These are phyloP conservation scores for Troides helena DNA, from an alignment of 2,888 invertebrate genomes.

Conservation along the genomic window DNA sequence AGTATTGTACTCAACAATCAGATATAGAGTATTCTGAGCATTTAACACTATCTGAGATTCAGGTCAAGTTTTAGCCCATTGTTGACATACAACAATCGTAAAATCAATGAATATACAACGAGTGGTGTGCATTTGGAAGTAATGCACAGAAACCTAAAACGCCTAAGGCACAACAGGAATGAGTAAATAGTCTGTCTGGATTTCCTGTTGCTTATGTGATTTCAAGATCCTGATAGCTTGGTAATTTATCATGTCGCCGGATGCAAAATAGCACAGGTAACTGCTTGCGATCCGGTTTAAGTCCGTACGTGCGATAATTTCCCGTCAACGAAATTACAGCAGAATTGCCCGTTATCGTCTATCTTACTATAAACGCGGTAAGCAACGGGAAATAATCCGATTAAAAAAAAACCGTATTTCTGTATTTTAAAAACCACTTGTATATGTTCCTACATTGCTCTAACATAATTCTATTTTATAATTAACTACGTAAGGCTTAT, in stretches of 20 bases:
- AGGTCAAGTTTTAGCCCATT: too few species aligned
- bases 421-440: not conserved
- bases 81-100: too few species aligned
- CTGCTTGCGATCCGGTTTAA: constrained; percentile 44
- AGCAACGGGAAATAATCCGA: constrained; percentile 13
- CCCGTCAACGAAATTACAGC: constrained; percentile 50
- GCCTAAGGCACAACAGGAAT: constrained; percentile 20
- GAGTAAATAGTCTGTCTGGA: constrained; percentile 27
- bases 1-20: too few species aligned
- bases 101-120: not conserved
- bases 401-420: not conserved
- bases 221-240: constrained; percentile 26
- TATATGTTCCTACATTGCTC: too few species aligned
- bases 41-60: too few species aligned
- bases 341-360: constrained; percentile 34
- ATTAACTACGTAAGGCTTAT: too few species aligned
- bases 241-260: constrained; percentile 45
- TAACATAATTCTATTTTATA: too few species aligned
- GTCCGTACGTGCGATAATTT: constrained; percentile 48
- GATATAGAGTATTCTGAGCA: too few species aligned
- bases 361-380: constrained; percentile 28
- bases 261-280: constrained; percentile 45
- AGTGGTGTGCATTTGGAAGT: constrained; percentile 17
- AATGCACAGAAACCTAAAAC: constrained; percentile 27
- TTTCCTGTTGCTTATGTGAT: constrained; percentile 32